Percentiles rank a stretch among this genome's conserved stretches.
Conservation (phyloP, 2,797 vertebrate genomes). For the Oryzias dopingdopingensis region DNA sequence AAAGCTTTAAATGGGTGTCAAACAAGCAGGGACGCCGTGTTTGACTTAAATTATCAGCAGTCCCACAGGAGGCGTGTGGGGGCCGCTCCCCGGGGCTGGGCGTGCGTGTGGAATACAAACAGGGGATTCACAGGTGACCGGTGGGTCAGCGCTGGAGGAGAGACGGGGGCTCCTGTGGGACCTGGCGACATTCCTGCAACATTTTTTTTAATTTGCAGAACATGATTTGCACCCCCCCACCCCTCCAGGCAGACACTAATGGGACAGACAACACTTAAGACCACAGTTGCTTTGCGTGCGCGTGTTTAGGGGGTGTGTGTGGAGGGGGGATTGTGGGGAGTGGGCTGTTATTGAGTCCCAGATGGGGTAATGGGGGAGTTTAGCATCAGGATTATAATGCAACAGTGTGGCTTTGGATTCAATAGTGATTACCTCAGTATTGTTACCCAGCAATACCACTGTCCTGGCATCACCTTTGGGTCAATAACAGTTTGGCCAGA, state of each 20-base stretch:
- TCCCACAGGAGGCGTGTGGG: conserved; percentile 63
- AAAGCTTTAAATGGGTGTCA: conserved; percentile 75
- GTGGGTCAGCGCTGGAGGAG: conserved; percentile 59
- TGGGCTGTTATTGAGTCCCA: conserved; percentile 77
- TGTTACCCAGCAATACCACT: conserved; percentile 24
- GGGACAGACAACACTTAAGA: conserved; percentile 59
- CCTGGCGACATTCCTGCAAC: conserved; percentile 66
- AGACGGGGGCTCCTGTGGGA: conserved; percentile 57
- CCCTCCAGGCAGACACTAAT: conserved; percentile 38
- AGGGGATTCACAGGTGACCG: conserved; percentile 70
- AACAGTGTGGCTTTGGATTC: conserved; percentile 88
- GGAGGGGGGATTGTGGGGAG: conserved; percentile 23
- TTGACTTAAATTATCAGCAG: conserved; percentile 77
- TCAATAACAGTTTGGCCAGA: neutral
- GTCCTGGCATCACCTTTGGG: conserved; percentile 16
- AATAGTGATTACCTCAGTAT: conserved; percentile 84
- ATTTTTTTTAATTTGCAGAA: conserved; percentile 70
- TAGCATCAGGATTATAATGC: conserved; percentile 97
- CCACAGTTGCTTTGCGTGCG: conserved; percentile 30
- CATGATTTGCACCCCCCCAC: conserved; percentile 25
- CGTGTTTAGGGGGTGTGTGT: conserved; percentile 30
- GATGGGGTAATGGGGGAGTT: conserved; percentile 94
- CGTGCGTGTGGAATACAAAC: conserved; percentile 70
- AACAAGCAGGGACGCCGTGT: conserved; percentile 75
- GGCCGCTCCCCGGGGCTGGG: conserved; percentile 60